phyloP scores from a whole-genome alignment of 2,888 invertebrate species.

The Drosophila tripunctata region DNA sequence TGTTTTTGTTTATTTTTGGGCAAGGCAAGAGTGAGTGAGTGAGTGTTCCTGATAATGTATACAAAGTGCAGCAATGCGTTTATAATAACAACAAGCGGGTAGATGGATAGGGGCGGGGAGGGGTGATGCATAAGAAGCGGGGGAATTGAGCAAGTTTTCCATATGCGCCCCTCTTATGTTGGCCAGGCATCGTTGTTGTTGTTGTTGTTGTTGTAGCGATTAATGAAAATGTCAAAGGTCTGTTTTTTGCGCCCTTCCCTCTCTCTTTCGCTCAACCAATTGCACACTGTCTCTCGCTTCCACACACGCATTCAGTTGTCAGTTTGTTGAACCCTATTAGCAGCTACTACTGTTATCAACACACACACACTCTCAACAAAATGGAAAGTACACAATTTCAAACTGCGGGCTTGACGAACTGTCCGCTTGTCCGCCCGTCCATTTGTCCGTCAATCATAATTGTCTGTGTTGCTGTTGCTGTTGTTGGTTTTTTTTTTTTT shows the following conservation, averaged over 20 bases:
- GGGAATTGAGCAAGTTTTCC: too few relatives aligned
- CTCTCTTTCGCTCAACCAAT: neutral
- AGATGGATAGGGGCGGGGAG: neutral
- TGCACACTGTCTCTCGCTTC: too few relatives aligned
- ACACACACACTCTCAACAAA: slow-evolving; percentile 31
- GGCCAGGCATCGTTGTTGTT: too few relatives aligned
- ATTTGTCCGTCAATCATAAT: slow-evolving; percentile 67
- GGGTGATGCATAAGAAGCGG: slow-evolving; percentile 21
- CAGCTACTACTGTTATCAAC: slow-evolving; percentile 61
- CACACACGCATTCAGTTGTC: slow-evolving; percentile 9
- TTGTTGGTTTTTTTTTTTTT: slow-evolving; percentile 12
- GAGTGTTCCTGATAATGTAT: slow-evolving; percentile 60
- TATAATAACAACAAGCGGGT: slow-evolving; percentile 42
- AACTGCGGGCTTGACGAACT: slow-evolving; percentile 53
- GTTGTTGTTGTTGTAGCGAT: too few relatives aligned
- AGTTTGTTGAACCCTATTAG: slow-evolving; percentile 72
- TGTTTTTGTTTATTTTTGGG: too few relatives aligned
- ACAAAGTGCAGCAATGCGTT: slow-evolving; percentile 66
- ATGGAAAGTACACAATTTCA: slow-evolving; percentile 60
- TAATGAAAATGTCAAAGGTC: slow-evolving; percentile 79
- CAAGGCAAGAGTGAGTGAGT: slow-evolving; percentile 52
- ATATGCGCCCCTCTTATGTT: slow-evolving; percentile 37
- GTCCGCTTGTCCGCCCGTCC: slow-evolving; percentile 3
- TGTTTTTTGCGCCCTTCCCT: neutral
- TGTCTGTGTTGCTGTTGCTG: too few relatives aligned